These are phyloP conservation scores for Callionymus lyra DNA, from an alignment of 2,113 vertebrate genomes.

Conservation along the genomic window DNA sequence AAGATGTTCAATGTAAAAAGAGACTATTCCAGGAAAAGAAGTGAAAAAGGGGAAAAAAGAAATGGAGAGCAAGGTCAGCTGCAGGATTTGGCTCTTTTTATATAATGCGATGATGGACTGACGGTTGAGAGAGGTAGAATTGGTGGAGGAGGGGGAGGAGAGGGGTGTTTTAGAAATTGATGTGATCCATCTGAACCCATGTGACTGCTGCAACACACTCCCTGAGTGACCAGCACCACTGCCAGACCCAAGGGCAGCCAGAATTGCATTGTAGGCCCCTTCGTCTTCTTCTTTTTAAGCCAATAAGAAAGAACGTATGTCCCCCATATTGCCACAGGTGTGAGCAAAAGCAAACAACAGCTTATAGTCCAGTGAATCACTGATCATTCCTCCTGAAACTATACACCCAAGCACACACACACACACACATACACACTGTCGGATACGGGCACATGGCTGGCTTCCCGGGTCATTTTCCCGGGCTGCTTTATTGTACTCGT, in stretches of 20 bases:
- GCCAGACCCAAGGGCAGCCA: slow-evolving; percentile 66
- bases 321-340: slow-evolving; percentile 67
- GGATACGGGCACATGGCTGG: slow-evolving; percentile 20
- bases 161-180: slow-evolving; percentile 89
- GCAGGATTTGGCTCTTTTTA: slow-evolving; percentile 62
- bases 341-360: slow-evolving; percentile 64
- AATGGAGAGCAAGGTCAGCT: slow-evolving; percentile 51
- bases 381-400: slow-evolving; percentile 48
- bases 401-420: slow-evolving; percentile 33
- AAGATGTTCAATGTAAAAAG: no score
- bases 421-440: slow-evolving; percentile 16
- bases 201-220: slow-evolving; percentile 76
- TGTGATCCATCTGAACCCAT: slow-evolving; percentile 87
- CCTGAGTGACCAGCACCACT: slow-evolving; percentile 70
- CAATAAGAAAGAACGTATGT: slow-evolving; percentile 74
- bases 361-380: slow-evolving; percentile 54
- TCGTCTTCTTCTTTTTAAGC: slow-evolving; percentile 37
- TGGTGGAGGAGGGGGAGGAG: slow-evolving; percentile 31
- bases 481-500: slow-evolving; percentile 50
- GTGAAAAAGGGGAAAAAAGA: slow-evolving; percentile 22
- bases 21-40: no score
- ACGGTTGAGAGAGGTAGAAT: slow-evolving; percentile 50
- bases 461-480: slow-evolving; percentile 46
- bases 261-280: slow-evolving; percentile 73
- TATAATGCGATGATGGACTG: slow-evolving; percentile 64